Percentiles rank a stretch among this genome's conserved stretches.
Evolutionary conservation across 2,797 vertebrate genomes (phyloP).

Genomic region (Glossophaga mutica): DNA sequence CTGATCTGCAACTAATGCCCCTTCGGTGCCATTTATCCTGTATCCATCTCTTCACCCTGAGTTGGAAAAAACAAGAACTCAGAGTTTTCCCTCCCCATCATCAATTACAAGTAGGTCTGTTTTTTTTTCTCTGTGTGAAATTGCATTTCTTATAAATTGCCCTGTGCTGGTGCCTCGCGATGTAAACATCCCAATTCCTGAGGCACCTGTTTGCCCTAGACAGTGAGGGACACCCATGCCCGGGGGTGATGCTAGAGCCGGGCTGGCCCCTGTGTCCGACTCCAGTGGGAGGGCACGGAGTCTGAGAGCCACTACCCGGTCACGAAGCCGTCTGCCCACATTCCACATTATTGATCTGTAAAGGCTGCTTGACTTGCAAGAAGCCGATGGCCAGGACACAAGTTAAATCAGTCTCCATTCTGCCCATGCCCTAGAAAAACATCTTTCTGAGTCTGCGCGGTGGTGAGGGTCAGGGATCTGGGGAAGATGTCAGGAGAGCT

Average conservation of each 20-base stretch:
- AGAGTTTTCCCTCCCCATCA: background rate
- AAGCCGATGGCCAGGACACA: conserved; percentile 15
- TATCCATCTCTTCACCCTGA: background rate
- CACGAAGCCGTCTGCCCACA: background rate
- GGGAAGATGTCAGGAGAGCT: background rate
- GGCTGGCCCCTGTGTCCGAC: background rate
- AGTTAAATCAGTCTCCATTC: background rate
- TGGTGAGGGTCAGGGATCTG: background rate
- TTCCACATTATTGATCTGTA: background rate
- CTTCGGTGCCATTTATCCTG: background rate
- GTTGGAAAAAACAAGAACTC: background rate
- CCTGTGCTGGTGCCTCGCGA: background rate
- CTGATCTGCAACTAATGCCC: conserved; percentile 46
- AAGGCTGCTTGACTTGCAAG: conserved; percentile 14
- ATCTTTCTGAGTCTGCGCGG: background rate
- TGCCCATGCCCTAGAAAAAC: background rate
- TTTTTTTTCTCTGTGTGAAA: background rate
- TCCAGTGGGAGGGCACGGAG: background rate
- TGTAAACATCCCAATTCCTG: background rate
- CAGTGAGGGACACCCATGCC: background rate
- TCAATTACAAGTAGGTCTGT: conserved; percentile 47
- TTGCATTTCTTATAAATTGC: conserved; percentile 61
- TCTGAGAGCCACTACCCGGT: background rate
- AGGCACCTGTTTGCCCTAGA: background rate
- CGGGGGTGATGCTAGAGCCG: background rate